Conservation (phyloP, 2,888 invertebrate species). For the Hypselothyrea guttata region DNA sequence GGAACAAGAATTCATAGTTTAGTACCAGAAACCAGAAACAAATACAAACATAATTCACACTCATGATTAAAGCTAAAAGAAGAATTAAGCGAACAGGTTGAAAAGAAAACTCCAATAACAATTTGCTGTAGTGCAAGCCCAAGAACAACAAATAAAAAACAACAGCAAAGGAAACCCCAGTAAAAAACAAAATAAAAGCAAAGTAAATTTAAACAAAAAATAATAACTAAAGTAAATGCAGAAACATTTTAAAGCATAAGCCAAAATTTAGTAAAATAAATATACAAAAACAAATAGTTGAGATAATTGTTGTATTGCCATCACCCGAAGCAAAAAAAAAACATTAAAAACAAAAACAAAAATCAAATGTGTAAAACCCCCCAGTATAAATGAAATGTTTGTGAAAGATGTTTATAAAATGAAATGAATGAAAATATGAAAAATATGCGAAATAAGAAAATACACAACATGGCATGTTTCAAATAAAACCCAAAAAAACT, state of each 20-base stretch:
- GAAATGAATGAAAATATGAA: slow-evolving; percentile 39
- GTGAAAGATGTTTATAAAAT: slow-evolving; percentile 72
- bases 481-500: slow-evolving; percentile 41
- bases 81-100: slow-evolving; percentile 26
- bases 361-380: slow-evolving; percentile 62
- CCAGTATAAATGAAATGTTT: slow-evolving; percentile 63
- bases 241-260: slow-evolving; percentile 48
- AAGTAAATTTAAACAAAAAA: slow-evolving; percentile 14
- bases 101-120: slow-evolving; percentile 26
- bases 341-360: slow-evolving; percentile 29
- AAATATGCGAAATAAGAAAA: slow-evolving; percentile 26
- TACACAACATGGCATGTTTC: slow-evolving; percentile 51
- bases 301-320: slow-evolving; percentile 73
- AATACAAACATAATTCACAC: slow-evolving; percentile 20
- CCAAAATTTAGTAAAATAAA: slow-evolving; percentile 63
- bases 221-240: slow-evolving; percentile 14
- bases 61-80: too few relatives aligned
- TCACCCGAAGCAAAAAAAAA: slow-evolving; percentile 49
- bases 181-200: slow-evolving; percentile 7
- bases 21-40: slow-evolving; percentile 21
- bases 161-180: slow-evolving; percentile 4
- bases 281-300: slow-evolving; percentile 67
- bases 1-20: slow-evolving; percentile 27
- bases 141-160: slow-evolving; percentile 27
- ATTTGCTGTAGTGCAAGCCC: slow-evolving; percentile 49